Conservation (phyloP, 1,140 invertebrate species). For the Drosophila carrolli region DNA sequence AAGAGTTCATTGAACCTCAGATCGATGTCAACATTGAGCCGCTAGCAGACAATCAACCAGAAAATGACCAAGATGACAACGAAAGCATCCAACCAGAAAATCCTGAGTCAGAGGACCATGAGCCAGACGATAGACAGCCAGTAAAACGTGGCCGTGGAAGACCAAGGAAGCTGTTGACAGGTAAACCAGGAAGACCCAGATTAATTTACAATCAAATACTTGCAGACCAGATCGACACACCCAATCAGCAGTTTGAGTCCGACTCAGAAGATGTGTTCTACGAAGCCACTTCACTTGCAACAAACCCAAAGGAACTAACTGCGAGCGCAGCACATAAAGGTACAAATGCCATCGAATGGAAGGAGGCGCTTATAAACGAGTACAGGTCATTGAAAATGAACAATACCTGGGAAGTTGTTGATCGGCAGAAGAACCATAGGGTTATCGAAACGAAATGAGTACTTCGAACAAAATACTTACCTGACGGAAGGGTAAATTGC, state of each 20-base stretch:
- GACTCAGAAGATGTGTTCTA: conserved; percentile 3
- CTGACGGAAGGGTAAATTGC: neutral
- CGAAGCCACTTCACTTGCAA: conserved; percentile 9
- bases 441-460: neutral
- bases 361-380: conserved; percentile 4
- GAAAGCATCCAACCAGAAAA: conserved; percentile 3
- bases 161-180: conserved; percentile 6
- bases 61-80: neutral
- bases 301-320: neutral
- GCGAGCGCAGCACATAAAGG: neutral
- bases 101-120: neutral
- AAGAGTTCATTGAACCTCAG: conserved; percentile 7
- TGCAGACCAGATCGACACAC: conserved; percentile 4
- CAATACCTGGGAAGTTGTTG: conserved; percentile 9
- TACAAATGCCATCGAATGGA: conserved; percentile 9
- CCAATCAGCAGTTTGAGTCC: conserved; percentile 1
- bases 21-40: neutral
- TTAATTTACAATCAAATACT: conserved; percentile 13
- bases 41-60: neutral
- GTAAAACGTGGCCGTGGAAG: conserved; percentile 2
- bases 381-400: conserved; percentile 3
- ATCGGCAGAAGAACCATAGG: neutral
- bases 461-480: neutral
- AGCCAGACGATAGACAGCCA: conserved; percentile 2
- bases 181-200: conserved; percentile 7